These are phyloP conservation scores for Coregonus clupeaformis DNA, from an alignment of 2,113 vertebrate species.

Conservation along the genomic window DNA sequence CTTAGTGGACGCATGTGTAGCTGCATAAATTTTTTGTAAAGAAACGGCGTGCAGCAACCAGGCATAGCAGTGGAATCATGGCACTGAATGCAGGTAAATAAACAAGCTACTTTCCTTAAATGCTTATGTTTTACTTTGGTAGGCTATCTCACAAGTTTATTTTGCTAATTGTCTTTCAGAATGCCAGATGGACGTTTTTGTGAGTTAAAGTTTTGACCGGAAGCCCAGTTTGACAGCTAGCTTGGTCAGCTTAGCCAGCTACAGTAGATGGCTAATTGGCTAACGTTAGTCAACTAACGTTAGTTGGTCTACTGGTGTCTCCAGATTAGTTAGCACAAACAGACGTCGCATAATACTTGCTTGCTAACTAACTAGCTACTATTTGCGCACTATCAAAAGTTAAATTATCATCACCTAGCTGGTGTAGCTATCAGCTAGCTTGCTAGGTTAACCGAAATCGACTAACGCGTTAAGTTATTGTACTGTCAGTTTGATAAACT, in stretches of 20 bases:
- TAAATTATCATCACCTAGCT: not conserved
- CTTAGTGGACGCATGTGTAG: not conserved
- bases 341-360: not conserved
- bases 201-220: not conserved
- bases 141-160: not conserved
- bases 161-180: not conserved
- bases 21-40: not conserved
- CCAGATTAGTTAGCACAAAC: not conserved
- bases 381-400: not conserved
- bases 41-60: conserved; percentile 24
- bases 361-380: not conserved
- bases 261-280: not conserved
- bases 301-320: not conserved
- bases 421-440: too few species aligned
- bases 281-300: not conserved
- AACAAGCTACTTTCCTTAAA: not conserved
- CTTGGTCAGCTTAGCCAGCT: not conserved
- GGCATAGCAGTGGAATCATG: conserved; percentile 36
- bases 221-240: not conserved
- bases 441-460: too few species aligned
- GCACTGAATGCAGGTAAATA: conserved; percentile 51
- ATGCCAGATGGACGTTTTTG: not conserved
- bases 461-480: too few species aligned
- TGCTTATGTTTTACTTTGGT: not conserved
- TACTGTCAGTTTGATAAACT: too few species aligned